Evolutionary conservation across 2,113 vertebrate species (phyloP), one percentile per base, ranked within the genome.

Genomic region (Hydrochoerus hydrochaeris): DNA sequence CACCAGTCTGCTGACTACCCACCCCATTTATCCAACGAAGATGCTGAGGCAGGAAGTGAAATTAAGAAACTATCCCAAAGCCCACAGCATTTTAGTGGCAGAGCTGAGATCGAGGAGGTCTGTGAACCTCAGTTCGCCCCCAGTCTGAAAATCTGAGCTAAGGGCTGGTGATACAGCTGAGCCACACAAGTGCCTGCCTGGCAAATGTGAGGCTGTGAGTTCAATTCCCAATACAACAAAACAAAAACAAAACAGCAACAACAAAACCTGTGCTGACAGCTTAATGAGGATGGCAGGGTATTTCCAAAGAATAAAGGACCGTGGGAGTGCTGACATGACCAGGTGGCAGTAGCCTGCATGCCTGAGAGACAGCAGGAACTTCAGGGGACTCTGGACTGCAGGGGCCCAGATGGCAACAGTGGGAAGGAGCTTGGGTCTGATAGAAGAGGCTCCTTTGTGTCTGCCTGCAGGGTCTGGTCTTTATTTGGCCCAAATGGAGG

Each of bases 241-340:
- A 19, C 54, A 57, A 57, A 57, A 54, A 54, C 52, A 54, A 16
- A 57, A 57, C 54, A 57, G 20, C 49, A 52, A 52, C 49, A 52
- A 52, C 49, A 57, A 57, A 57, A 10, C 17, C 54, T 57, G 65
- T 46, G 49, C 41, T 84, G 11, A 16, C 17, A 49, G 73, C 5
- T 1, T 7, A 24, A 49, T 30, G 75, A 78, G 44, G 44, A 49
- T 46, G 49, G 44, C 44, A 30, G 75, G 3, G 35, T 35, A 10
- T 52, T 60, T 35, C 19, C 30, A 58, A 35, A 35, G 83, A 80
- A 20, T 38, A 3, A 41, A 91, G 71, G 75, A 1, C n/a, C 24
- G 0, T 4, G 1, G 0, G 0, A 0, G 44, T n/a, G 7, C 24
- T 1, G 12, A 41, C 30, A 0, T 11, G 49, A 5, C 5, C 7